Percentiles rank a stretch among this genome's conserved stretches.
phyloP scores from a whole-genome alignment of 2,888 invertebrate species.

The Sclerodermus sp. region DNA sequence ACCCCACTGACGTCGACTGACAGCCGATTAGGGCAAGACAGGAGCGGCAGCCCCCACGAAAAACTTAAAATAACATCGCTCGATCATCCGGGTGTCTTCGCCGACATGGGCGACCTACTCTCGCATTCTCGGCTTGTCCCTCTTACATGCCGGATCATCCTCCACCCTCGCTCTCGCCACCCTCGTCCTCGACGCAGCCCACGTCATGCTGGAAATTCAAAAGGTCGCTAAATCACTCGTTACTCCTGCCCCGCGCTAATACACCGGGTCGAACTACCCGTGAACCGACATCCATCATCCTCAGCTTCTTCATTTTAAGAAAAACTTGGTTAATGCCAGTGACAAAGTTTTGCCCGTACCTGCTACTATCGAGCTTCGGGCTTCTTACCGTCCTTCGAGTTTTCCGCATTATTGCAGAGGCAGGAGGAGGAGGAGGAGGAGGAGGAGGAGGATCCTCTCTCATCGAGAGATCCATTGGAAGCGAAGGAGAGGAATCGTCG shows the following conservation, averaged over 20 bases:
- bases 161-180: neutral
- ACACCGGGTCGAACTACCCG: neutral
- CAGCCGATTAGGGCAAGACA: conserved; percentile 55
- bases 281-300: too few relatives aligned
- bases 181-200: neutral
- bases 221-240: neutral
- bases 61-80: conserved; percentile 58
- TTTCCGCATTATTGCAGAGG: too few relatives aligned
- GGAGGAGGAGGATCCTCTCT: neutral
- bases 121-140: conserved; percentile 37
- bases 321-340: too few relatives aligned
- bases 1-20: conserved; percentile 36
- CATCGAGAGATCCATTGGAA: too few relatives aligned
- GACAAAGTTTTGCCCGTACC: too few relatives aligned
- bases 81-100: conserved; percentile 48
- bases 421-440: too few relatives aligned
- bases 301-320: too few relatives aligned
- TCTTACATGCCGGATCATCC: conserved; percentile 1
- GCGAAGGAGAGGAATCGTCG: neutral
- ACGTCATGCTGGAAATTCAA: neutral
- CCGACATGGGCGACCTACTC: conserved; percentile 43
- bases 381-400: too few relatives aligned
- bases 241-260: neutral
- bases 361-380: too few relatives aligned
- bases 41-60: conserved; percentile 50